These are phyloP conservation scores for Caprella mutica DNA, from an alignment of 2,888 invertebrate genomes.

Conservation along the genomic window DNA sequence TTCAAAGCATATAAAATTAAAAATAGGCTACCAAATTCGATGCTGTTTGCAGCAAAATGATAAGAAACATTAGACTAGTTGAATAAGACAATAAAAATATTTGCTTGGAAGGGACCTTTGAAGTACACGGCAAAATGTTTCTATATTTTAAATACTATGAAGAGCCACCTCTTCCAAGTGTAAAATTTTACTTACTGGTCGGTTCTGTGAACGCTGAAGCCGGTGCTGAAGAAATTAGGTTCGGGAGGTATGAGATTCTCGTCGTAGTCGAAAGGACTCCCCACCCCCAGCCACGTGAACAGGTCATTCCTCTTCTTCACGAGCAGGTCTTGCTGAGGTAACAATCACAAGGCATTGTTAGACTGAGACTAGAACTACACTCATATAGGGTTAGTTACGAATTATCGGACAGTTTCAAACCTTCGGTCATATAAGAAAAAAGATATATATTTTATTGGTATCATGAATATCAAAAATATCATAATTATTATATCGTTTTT, in stretches of 20 bases:
- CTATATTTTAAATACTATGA: no score
- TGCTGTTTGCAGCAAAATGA: no score
- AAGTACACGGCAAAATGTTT: no score
- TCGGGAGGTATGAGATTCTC: slow-evolving; percentile 32
- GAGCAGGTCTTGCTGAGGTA: slow-evolving; percentile 23
- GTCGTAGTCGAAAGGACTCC: slow-evolving; percentile 30
- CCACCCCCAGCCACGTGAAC: slow-evolving; percentile 20
- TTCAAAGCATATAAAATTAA: no score
- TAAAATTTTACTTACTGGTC: slow-evolving; percentile 34
- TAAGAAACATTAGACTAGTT: no score
- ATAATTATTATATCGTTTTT: neutral
- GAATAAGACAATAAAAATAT: no score
- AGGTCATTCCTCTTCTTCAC: slow-evolving; percentile 9
- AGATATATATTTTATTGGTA: neutral
- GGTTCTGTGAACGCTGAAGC: slow-evolving; percentile 17
- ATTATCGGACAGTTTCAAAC: no score
- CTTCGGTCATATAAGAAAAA: no score
- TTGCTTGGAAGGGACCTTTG: no score
- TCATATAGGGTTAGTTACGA: neutral
- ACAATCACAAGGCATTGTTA: neutral
- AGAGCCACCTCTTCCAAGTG: no score
- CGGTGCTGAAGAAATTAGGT: slow-evolving; percentile 32
- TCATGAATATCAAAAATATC: neutral
- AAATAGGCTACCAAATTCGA: no score
- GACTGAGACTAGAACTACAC: neutral